Conservation (phyloP, 30 jellyfish, hydroid and myxozoan genomes). For the Aurelia sp. region DNA sequence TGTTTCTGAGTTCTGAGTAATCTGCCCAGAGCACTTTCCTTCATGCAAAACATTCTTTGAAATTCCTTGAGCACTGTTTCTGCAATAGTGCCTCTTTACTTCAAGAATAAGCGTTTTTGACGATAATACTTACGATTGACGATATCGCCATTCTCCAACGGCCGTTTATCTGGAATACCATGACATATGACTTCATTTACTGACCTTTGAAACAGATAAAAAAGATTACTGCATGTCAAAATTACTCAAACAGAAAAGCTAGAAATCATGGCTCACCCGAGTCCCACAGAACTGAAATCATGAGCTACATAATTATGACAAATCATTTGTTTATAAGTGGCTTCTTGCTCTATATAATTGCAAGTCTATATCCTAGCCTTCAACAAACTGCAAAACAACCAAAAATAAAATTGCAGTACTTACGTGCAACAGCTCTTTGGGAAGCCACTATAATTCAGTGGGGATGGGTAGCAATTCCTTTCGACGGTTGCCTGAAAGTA, state of each 20-base stretch:
- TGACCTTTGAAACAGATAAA: constrained; percentile 56
- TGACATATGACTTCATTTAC: constrained; percentile 99
- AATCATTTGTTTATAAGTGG: too few species aligned
- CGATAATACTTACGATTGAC: constrained; percentile 79
- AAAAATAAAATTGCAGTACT: constrained; percentile 13
- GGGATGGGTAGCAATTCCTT: constrained; percentile 98
- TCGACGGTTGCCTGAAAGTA: constrained; percentile 82
- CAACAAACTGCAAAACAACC: too few species aligned
- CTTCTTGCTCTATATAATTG: too few species aligned
- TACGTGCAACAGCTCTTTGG: constrained; percentile 99
- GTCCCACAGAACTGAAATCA: too few species aligned
- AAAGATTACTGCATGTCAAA: neutral
- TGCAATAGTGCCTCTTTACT: neutral
- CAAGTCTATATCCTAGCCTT: too few species aligned
- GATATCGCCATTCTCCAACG: constrained; percentile 96
- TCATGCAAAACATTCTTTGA: too few species aligned
- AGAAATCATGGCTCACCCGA: too few species aligned
- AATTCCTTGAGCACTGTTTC: too few species aligned
- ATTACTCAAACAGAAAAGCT: too few species aligned
- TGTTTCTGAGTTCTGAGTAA: too few species aligned
- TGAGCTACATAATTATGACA: too few species aligned
- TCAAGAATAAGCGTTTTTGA: neutral
- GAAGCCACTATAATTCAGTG: constrained; percentile 86
- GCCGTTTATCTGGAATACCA: constrained; percentile 97
- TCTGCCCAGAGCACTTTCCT: too few species aligned